phyloP scores from a whole-genome alignment of 2,797 vertebrate species.

The Epinephelus awoara region DNA sequence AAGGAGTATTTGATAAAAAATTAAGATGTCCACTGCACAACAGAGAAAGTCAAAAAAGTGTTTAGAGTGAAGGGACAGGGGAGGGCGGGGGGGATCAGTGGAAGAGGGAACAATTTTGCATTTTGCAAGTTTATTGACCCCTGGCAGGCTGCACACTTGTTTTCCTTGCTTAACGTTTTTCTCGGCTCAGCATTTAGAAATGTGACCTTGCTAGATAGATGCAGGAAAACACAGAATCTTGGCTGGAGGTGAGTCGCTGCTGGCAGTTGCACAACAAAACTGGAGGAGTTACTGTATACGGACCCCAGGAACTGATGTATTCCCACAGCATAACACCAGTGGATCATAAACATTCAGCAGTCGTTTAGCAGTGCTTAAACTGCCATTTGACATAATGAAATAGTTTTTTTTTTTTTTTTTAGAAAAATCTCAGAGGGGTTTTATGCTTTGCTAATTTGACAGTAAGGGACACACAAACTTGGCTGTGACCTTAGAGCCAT shows the following conservation, averaged over 20 bases:
- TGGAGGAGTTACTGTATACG: background rate
- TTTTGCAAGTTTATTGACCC: constrained; percentile 64
- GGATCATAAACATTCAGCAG: background rate
- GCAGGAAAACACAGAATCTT: constrained; percentile 38
- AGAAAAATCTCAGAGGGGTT: background rate
- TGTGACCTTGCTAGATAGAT: constrained; percentile 62
- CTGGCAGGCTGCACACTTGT: constrained; percentile 58
- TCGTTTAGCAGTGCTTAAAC: background rate
- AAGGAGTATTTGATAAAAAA: background rate
- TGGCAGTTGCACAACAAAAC: constrained; percentile 30
- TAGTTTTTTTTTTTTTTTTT: background rate
- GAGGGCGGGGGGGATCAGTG: constrained; percentile 9
- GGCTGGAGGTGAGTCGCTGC: constrained; percentile 13
- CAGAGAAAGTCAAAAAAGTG: constrained; percentile 13
- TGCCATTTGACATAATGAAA: background rate
- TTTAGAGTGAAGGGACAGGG: constrained; percentile 27
- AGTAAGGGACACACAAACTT: background rate
- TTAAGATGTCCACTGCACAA: background rate
- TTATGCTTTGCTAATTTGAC: background rate
- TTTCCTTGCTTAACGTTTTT: constrained; percentile 62
- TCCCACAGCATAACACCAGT: constrained; percentile 16
- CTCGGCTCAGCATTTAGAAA: constrained; percentile 65
- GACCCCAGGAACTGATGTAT: constrained; percentile 9
- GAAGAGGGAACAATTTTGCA: constrained; percentile 35
- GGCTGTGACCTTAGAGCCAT: constrained; percentile 22